phyloP scores from a whole-genome alignment of 1,140 invertebrate genomes.

The Eueides isabella region DNA sequence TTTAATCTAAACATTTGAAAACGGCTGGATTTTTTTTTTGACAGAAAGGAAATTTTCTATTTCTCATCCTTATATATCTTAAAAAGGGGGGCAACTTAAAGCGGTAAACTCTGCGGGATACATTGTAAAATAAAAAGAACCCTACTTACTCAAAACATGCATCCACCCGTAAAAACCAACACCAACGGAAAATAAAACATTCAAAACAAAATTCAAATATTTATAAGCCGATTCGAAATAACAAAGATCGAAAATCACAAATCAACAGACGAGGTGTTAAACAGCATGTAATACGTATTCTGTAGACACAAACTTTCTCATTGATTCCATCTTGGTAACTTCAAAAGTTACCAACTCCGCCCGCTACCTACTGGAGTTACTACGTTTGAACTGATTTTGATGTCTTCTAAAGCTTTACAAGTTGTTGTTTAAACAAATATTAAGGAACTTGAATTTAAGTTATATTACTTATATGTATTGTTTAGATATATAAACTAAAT shows the following conservation, averaged over 20 bases:
- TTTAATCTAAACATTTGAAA: too few species aligned
- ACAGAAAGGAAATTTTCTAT: too few species aligned
- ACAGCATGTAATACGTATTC: slow-evolving; percentile 12
- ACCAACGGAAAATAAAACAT: too few species aligned
- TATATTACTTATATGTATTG: background rate
- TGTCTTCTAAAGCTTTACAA: background rate
- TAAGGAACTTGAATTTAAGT: background rate
- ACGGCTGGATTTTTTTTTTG: too few species aligned
- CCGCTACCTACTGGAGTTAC: background rate
- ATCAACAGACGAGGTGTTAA: background rate
- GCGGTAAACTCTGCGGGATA: too few species aligned
- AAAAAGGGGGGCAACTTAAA: too few species aligned
- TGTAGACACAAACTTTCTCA: background rate
- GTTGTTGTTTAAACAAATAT: slow-evolving; percentile 11
- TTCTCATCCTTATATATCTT: too few species aligned
- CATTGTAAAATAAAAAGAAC: too few species aligned
- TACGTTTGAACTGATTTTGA: slow-evolving; percentile 13
- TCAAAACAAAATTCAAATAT: too few species aligned
- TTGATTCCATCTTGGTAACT: slow-evolving; percentile 11
- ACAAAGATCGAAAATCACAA: background rate
- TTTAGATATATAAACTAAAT: background rate
- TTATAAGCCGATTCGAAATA: background rate
- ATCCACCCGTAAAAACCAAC: too few species aligned
- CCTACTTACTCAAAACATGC: too few species aligned
- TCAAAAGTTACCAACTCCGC: slow-evolving; percentile 5